Conservation (phyloP, 2,113 vertebrate genomes). For the Salvator merianae region DNA sequence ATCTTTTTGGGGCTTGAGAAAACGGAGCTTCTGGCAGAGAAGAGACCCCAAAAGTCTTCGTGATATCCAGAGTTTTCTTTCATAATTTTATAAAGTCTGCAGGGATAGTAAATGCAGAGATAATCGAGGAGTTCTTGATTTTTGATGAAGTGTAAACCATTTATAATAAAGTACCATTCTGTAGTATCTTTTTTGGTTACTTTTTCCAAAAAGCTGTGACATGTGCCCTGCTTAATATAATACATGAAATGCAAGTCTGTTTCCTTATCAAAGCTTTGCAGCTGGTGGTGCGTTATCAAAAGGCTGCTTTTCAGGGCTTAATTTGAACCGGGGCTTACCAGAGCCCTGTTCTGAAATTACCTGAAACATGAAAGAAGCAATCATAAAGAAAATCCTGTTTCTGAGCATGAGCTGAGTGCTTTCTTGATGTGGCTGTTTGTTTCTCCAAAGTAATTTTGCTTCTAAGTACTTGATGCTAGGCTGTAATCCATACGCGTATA, state of each 20-base stretch:
- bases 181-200: slow-evolving; percentile 4
- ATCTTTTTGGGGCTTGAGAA: background rate
- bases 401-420: slow-evolving; percentile 9
- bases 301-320: background rate
- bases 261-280: slow-evolving; percentile 29
- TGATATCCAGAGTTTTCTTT: background rate
- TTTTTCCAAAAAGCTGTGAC: background rate
- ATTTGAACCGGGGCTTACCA: slow-evolving; percentile 39
- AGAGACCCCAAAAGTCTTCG: background rate
- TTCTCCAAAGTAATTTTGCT: background rate
- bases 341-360: slow-evolving; percentile 48
- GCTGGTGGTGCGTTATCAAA: background rate
- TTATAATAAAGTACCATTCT: slow-evolving; percentile 20
- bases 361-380: slow-evolving; percentile 1
- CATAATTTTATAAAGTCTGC: background rate
- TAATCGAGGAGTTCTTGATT: slow-evolving; percentile 1
- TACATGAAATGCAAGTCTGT: background rate
- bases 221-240: slow-evolving; percentile 11
- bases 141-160: slow-evolving; percentile 12
- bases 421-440: background rate
- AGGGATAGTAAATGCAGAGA: slow-evolving; percentile 6
- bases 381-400: background rate
- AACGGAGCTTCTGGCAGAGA: background rate
- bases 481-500: background rate
- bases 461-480: background rate